Evolutionary conservation across 2,888 invertebrate species (phyloP).

Genomic region (Osmoderma eremita): DNA sequence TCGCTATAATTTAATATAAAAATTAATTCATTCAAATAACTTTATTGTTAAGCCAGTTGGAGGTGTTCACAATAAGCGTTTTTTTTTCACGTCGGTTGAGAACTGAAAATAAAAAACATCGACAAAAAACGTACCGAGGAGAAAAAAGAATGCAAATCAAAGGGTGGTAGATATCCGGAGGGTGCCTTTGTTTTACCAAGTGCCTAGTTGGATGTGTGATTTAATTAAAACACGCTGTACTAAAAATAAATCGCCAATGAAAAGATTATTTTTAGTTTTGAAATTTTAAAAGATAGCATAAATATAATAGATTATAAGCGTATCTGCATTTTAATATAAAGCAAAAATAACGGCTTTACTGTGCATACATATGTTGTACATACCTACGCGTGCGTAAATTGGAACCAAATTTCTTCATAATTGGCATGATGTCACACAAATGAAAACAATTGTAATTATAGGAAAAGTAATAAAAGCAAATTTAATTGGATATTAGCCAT

Average conservation of each 20-base stretch:
- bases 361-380: no score
- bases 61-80: slow-evolving; percentile 40
- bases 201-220: slow-evolving; percentile 21
- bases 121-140: slow-evolving; percentile 45
- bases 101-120: slow-evolving; percentile 21
- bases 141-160: slow-evolving; percentile 45
- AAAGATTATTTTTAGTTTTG: not conserved
- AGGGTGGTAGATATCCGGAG: slow-evolving; percentile 48
- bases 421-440: not conserved
- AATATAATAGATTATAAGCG: not conserved
- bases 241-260: slow-evolving; percentile 1
- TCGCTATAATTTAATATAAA: slow-evolving; percentile 50
- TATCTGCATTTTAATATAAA: not conserved
- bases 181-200: slow-evolving; percentile 52
- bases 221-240: slow-evolving; percentile 7
- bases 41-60: slow-evolving; percentile 39
- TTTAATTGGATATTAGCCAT: not conserved
- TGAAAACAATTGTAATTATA: not conserved
- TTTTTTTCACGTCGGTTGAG: slow-evolving; percentile 28
- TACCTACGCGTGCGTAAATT: not conserved
- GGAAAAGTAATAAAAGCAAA: not conserved
- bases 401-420: not conserved
- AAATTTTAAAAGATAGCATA: not conserved
- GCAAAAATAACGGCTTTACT: no score
- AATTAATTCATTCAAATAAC: slow-evolving; percentile 44